phyloP scores from a whole-genome alignment of 2,888 invertebrate species.

The Coelogynopora nodosa region DNA sequence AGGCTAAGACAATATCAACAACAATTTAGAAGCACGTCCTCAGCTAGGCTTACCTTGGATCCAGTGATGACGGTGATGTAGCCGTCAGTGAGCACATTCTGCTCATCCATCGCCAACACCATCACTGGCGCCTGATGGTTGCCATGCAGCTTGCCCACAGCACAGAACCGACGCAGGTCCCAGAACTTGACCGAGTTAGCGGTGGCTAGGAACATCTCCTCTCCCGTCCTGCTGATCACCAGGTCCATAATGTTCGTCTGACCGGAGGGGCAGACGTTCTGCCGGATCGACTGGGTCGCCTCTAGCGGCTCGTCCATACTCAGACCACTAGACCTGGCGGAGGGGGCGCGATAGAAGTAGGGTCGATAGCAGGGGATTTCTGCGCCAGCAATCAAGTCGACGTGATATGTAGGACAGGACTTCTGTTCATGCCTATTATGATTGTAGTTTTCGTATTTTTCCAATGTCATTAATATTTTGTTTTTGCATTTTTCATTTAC shows the following conservation, averaged over 20 bases:
- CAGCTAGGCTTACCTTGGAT: slow-evolving; percentile 49
- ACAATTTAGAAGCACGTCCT: too few species aligned
- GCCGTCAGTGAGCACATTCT: slow-evolving; percentile 61
- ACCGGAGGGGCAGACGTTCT: slow-evolving; percentile 66
- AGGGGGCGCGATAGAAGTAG: too few species aligned
- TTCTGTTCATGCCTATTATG: too few species aligned
- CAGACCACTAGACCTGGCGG: slow-evolving; percentile 41
- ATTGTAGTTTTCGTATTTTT: too few species aligned
- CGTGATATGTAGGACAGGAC: too few species aligned
- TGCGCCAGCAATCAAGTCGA: too few species aligned
- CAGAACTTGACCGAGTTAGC: slow-evolving; percentile 78
- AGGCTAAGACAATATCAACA: too few species aligned
- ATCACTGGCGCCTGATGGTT: slow-evolving; percentile 80
- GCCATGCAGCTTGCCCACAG: slow-evolving; percentile 69
- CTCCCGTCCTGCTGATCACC: slow-evolving; percentile 66
- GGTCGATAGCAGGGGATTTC: too few species aligned
- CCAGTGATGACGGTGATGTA: slow-evolving; percentile 60
- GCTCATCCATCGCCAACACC: slow-evolving; percentile 69
- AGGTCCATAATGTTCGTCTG: slow-evolving; percentile 72
- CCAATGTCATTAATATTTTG: too few species aligned
- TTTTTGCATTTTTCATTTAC: too few species aligned
- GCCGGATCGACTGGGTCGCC: slow-evolving; percentile 61
- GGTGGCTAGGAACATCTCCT: slow-evolving; percentile 73
- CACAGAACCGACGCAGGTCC: slow-evolving; percentile 73
- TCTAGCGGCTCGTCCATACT: slow-evolving; percentile 44